Percentiles rank a stretch among this genome's conserved stretches.
Conservation (phyloP, 2,797 vertebrate genomes). For the Coilia nasus region DNA sequence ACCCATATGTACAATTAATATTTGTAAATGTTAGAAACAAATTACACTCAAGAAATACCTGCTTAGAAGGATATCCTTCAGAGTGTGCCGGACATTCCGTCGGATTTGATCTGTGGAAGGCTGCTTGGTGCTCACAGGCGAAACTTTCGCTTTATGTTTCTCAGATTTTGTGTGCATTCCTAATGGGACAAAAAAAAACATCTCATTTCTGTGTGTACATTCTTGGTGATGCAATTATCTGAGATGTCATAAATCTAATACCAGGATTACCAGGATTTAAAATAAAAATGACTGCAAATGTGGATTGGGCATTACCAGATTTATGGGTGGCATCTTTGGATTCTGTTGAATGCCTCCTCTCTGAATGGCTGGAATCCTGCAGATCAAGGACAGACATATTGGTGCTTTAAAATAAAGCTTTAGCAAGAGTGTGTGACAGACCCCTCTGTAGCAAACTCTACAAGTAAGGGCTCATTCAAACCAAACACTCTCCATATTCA, state of each 20-base stretch:
- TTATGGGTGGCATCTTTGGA: constrained; percentile 76
- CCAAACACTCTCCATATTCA: too few species aligned
- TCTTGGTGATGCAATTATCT: neutral
- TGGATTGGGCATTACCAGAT: constrained; percentile 70
- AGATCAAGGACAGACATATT: constrained; percentile 42
- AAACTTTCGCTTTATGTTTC: constrained; percentile 80
- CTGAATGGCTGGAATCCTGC: constrained; percentile 78
- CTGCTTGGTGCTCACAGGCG: constrained; percentile 80
- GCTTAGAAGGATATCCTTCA: constrained; percentile 94
- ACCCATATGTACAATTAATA: neutral
- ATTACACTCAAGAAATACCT: constrained; percentile 72
- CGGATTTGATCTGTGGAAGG: constrained; percentile 95
- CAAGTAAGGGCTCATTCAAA: too few species aligned
- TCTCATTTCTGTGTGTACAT: neutral
- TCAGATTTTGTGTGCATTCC: constrained; percentile 82
- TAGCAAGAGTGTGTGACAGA: neutral
- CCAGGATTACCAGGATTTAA: neutral
- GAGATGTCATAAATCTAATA: neutral
- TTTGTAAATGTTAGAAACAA: neutral
- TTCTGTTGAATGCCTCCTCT: constrained; percentile 77
- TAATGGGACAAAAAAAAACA: constrained; percentile 56
- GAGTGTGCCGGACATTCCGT: constrained; percentile 91
- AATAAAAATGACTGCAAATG: neutral
- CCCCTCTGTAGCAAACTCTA: neutral
- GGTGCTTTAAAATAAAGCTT: neutral